These are phyloP conservation scores for Lemur catta DNA, from an alignment of 2,797 vertebrate species.

Conservation along the genomic window DNA sequence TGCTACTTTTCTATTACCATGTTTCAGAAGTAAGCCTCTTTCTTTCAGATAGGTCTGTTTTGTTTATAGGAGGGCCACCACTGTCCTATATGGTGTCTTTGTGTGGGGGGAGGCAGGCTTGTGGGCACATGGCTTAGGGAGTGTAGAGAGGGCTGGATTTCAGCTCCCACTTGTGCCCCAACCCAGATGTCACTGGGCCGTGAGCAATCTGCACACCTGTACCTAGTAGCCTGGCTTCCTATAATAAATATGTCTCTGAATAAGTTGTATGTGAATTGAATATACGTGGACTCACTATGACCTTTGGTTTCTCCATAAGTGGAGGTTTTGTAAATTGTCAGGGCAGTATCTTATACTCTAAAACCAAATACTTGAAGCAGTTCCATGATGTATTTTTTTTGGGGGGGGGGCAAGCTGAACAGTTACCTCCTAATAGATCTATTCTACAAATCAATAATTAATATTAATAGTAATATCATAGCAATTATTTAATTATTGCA, in stretches of 20 bases:
- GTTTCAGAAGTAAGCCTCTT: background rate
- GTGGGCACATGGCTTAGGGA: too few relatives aligned
- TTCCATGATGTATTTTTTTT: background rate
- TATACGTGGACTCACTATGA: background rate
- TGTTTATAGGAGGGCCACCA: background rate
- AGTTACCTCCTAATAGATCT: background rate
- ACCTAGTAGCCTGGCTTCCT: background rate
- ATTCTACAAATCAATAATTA: background rate
- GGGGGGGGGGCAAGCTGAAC: background rate
- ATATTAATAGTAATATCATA: background rate
- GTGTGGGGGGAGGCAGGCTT: background rate
- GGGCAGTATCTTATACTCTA: background rate
- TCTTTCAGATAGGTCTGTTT: background rate
- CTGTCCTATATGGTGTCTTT: background rate
- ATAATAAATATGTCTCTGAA: background rate
- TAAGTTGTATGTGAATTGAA: background rate
- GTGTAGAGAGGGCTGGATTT: background rate
- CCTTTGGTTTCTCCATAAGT: background rate
- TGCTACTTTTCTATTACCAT: background rate
- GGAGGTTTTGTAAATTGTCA: background rate
- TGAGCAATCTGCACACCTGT: background rate
- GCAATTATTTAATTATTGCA: background rate
- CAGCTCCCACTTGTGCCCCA: background rate
- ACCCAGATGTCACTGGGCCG: background rate
- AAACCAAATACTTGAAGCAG: background rate